Evolutionary conservation across 2,888 invertebrate genomes (phyloP).

Genomic region (Lasioglossum figueresi): DNA sequence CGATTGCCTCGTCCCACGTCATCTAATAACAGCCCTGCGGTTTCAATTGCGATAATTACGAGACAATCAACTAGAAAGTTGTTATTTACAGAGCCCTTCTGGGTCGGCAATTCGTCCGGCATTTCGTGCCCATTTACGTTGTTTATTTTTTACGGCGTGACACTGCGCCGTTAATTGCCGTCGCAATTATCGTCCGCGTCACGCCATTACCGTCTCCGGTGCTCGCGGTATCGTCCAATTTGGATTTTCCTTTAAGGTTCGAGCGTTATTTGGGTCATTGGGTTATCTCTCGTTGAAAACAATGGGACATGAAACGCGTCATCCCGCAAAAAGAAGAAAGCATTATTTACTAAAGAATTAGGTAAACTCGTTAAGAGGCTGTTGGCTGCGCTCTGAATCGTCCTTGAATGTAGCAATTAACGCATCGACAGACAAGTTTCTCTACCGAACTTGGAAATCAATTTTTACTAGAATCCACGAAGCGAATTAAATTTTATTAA

Average conservation of each 20-base stretch:
- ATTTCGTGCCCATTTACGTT: background rate
- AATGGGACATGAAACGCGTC: background rate
- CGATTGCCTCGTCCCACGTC: conserved; percentile 27
- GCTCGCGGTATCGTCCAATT: conserved; percentile 13
- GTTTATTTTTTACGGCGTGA: conserved; percentile 5
- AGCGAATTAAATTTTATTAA: background rate
- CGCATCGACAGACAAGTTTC: background rate
- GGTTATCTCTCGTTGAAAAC: background rate
- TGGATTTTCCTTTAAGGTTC: conserved; percentile 3
- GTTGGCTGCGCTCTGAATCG: background rate
- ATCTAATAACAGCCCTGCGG: conserved; percentile 27
- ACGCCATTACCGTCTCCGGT: background rate
- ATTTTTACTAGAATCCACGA: background rate
- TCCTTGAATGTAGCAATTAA: background rate
- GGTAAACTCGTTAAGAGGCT: background rate
- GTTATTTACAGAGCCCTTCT: conserved; percentile 15
- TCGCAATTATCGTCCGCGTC: background rate
- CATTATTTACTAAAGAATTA: background rate
- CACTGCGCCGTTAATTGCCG: conserved; percentile 36
- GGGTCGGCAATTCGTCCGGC: background rate
- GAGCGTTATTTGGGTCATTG: conserved; percentile 4
- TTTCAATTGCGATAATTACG: conserved; percentile 27
- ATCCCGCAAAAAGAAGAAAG: background rate
- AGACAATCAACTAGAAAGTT: conserved; percentile 43
- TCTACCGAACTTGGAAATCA: background rate